A percentile compares a stretch with the other conserved stretches of the same genome.
Evolutionary conservation across 2,113 vertebrate genomes (phyloP).

Genomic region (Rhinopomastus cyanomelas): DNA sequence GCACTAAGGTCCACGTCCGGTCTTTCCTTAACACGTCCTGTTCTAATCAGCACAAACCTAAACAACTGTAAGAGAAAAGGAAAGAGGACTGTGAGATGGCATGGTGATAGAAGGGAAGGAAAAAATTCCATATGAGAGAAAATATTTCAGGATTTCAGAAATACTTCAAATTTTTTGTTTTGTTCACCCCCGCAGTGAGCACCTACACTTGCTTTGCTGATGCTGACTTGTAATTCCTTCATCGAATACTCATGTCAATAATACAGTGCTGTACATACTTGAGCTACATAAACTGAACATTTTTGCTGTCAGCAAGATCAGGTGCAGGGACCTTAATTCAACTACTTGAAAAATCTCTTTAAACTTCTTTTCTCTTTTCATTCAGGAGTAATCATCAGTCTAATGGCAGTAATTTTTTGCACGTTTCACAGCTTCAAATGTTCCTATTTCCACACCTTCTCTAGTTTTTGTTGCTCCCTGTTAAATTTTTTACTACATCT

Average conservation of each 20-base stretch:
- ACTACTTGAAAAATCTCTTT: background rate
- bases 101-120: background rate
- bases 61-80: background rate
- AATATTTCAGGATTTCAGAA: background rate
- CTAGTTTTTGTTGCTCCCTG: background rate
- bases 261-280: too few relatives aligned
- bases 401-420: background rate
- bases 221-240: background rate
- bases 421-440: background rate
- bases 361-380: background rate
- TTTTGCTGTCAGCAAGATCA: background rate
- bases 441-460: background rate
- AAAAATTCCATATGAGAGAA: background rate
- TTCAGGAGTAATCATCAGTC: background rate
- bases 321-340: background rate
- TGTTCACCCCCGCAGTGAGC: background rate
- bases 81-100: background rate
- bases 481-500: background rate
- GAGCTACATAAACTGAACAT: rapidly evolving
- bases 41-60: background rate
- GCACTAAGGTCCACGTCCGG: too few relatives aligned
- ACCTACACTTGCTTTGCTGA: background rate
- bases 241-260: background rate
- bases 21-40: too few relatives aligned
- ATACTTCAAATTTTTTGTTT: background rate